Evolutionary conservation across 2,113 vertebrate genomes (phyloP), one percentile per base, ranked within the genome.

Genomic region (Oreochromis tanganicae): DNA sequence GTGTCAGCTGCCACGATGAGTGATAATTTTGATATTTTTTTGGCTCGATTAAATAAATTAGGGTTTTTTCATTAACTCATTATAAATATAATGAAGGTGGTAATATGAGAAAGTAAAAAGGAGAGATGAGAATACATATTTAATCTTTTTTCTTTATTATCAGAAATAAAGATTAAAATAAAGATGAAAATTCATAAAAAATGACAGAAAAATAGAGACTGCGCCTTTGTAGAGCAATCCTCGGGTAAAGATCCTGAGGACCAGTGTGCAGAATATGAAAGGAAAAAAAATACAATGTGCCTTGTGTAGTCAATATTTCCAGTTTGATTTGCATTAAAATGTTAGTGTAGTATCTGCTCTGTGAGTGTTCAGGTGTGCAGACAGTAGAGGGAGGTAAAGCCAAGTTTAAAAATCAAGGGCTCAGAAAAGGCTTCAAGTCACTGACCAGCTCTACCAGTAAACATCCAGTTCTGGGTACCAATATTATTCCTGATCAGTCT

Each of bases 281-380:
- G 24, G 0, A 3, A 0, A 11, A 10, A 17, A 48, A 57, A 21
- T 21, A 1, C 14, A 63, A 7, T 54, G 27, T 80, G 16, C 16
- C 48, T 24, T 43, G 29, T 66, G 4, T 21, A 17, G 11, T 73
- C 13, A 12, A 29, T 21, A 19, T 9, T 73, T 46, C 24, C 21
- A 48, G 27, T 11, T 14, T 9, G 43, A 32, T 48, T 24, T n/a
- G 5, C 41, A 52, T 7, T 24, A 24, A 41, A 41, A 29, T 16
- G 1, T 68, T 24, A 29, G 27, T 46, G 24, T 38, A 38, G 11
- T 68, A 41, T 68, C 11, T 68, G 63, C 34, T 34, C 63, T 2
- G 61, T 73, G 38, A 43, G 66, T 73, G 66, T 73, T 73, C 2
- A 75, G 68, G 21, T 48, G 41, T 27, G 21, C 41, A 29, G 68